Evolutionary conservation across 2,113 vertebrate genomes (phyloP).

Genomic region (Polyodon spathula): DNA sequence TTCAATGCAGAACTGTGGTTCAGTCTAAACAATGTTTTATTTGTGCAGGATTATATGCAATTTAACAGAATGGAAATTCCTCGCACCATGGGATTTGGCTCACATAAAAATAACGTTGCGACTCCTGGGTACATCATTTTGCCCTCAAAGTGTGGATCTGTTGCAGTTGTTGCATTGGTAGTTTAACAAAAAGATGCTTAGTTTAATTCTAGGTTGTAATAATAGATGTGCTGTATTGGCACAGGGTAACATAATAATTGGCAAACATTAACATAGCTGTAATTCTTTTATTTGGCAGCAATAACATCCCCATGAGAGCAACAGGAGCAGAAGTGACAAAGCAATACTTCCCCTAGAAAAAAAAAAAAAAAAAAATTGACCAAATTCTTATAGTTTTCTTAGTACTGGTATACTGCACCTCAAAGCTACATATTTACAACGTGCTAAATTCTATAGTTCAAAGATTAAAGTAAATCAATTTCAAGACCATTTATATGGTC

Average conservation of each 20-base stretch:
- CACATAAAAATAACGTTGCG: neutral
- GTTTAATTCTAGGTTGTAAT: neutral
- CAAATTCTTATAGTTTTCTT: too few species aligned
- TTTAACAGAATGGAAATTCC: neutral
- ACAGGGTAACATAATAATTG: neutral
- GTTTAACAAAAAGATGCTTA: neutral
- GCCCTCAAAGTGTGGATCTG: neutral
- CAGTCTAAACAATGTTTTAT: neutral
- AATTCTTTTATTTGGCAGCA: neutral
- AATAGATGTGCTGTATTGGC: conserved; percentile 3
- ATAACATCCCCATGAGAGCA: too few species aligned
- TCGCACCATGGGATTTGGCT: neutral
- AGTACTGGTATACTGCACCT: too few species aligned
- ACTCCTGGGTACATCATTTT: neutral
- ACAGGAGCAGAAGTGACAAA: too few species aligned
- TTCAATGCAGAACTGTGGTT: neutral
- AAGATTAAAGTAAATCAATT: too few species aligned
- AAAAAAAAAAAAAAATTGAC: too few species aligned
- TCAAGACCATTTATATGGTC: too few species aligned
- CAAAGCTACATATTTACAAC: too few species aligned
- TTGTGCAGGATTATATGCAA: neutral
- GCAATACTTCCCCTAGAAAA: too few species aligned
- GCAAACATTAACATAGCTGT: conserved; percentile 1
- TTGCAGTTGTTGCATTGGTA: neutral
- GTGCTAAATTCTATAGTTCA: too few species aligned